Percentiles rank a stretch among this genome's conserved stretches.
phyloP scores from a whole-genome alignment of 2,888 invertebrate genomes.

The Caenorhabditis sinica region DNA sequence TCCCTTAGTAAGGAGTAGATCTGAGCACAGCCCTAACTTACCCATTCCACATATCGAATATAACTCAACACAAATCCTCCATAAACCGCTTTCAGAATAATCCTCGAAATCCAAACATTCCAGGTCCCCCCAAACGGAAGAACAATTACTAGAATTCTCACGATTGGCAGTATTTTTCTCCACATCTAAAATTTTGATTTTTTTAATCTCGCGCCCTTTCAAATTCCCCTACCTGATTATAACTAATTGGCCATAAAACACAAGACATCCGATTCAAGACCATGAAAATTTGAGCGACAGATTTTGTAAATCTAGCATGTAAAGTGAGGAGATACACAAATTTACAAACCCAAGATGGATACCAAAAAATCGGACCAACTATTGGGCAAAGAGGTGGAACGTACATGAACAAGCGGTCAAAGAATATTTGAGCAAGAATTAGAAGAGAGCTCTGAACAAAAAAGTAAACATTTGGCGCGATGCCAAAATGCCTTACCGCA shows the following conservation, averaged over 20 bases:
- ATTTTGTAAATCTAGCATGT: slow-evolving; percentile 31
- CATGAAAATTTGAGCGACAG: slow-evolving; percentile 36
- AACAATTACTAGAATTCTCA: not conserved
- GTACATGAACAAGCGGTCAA: slow-evolving; percentile 34
- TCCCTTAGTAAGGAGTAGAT: too few species aligned
- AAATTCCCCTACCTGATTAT: not conserved
- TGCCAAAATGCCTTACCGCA: slow-evolving; percentile 23
- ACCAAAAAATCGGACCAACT: slow-evolving; percentile 33
- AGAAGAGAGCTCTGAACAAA: not conserved
- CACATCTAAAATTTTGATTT: not conserved
- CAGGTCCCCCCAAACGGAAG: slow-evolving; percentile 9
- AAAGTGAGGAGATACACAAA: not conserved
- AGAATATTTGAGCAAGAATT: not conserved
- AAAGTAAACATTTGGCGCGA: not conserved
- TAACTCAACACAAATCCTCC: slow-evolving; percentile 41
- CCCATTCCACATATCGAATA: slow-evolving; percentile 25
- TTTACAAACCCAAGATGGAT: slow-evolving; percentile 18
- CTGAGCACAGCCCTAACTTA: not conserved
- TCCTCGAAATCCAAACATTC: slow-evolving; percentile 16
- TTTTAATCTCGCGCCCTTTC: not conserved
- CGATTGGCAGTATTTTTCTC: not conserved
- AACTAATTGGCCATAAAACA: slow-evolving; percentile 18
- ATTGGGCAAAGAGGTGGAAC: slow-evolving; percentile 31
- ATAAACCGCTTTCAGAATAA: not conserved
- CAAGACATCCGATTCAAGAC: slow-evolving; percentile 43